phyloP scores from a whole-genome alignment of 2,113 vertebrate species.

The Poeciliopsis prolifica region DNA sequence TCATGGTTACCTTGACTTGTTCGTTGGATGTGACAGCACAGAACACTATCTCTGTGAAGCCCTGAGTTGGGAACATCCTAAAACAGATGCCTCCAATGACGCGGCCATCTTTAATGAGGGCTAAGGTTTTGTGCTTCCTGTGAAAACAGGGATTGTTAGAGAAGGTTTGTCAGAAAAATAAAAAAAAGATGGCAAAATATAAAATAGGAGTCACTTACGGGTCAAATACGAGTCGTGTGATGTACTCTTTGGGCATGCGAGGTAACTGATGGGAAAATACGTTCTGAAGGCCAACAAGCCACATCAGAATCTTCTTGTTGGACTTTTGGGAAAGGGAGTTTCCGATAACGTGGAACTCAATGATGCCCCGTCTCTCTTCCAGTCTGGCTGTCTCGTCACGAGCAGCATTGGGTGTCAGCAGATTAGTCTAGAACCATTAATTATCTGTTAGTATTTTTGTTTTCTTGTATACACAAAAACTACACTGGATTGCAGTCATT shows the following conservation, averaged over 20 bases:
- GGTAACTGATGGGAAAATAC: slow-evolving; percentile 98
- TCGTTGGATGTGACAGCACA: slow-evolving; percentile 98
- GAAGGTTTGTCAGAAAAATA: fast-evolving
- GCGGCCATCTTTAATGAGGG: slow-evolving; percentile 95
- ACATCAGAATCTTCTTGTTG: slow-evolving; percentile 98
- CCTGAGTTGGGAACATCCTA: slow-evolving; percentile 98
- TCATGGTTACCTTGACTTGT: slow-evolving; percentile 91
- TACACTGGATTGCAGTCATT: background rate
- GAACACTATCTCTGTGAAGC: slow-evolving; percentile 98
- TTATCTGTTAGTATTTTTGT: background rate
- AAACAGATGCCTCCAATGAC: slow-evolving; percentile 99
- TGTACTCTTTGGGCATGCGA: slow-evolving; percentile 99
- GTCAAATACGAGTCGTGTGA: slow-evolving; percentile 97
- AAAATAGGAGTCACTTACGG: slow-evolving; percentile 82
- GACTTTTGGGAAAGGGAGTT: slow-evolving; percentile 97
- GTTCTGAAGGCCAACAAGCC: slow-evolving; percentile 97
- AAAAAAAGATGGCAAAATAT: no score
- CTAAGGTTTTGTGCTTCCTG: slow-evolving; percentile 98
- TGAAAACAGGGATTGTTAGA: background rate
- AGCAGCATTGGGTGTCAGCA: slow-evolving; percentile 94
- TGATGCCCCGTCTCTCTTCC: slow-evolving; percentile 95
- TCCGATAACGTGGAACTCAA: slow-evolving; percentile 98
- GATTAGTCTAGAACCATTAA: slow-evolving; percentile 84
- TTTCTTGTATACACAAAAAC: background rate
- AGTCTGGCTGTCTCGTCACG: slow-evolving; percentile 95